Base-by-base conservation (phyloP, 2,797 vertebrate species). In the Muscicapa comitata region DNA sequence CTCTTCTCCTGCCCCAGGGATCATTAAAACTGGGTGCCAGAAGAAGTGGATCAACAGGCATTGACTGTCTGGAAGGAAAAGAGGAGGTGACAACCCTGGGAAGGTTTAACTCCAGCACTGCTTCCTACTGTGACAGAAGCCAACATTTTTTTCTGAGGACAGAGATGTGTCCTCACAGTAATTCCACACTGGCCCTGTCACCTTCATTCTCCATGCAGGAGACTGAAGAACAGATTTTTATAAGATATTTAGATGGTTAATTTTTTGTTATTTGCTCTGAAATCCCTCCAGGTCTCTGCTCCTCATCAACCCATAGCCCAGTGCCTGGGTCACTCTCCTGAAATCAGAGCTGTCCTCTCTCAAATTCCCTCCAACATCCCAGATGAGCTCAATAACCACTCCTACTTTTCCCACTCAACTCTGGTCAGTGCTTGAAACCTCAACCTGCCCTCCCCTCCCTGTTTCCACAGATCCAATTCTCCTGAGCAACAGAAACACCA, bases 361-460 rank as follows among this genome's bases (percentile, higher is more conserved):
- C 13, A 19, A 17, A 13, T 35, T 67, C 31, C n/a, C 43, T 26
- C 35, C 7, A 20, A 50, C 70, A 92, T 42, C 38, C n/a, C 38
- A 58, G 9, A 33, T 1, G 1, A 90, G 2, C 13, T 26, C 4
- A 7, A 47, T 0, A 45, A 14, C 16, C 13, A 10, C 8, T 53
- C 14, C 40, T 48, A 5, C 13, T 61, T 62, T 40, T 53, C 26
- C 31, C 37, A 31, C 31, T 63, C 10, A 29, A n/a, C 14, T n/a
- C n/a, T 18, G 42, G 24, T 1, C 38, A 38, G 8, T 28, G n/a
- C 40, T 21, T 45, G 28, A 16, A 51, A 7, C 12, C 15, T 55
- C 35, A 84, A 1, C 6, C 28, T 51, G 21, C 3, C 0, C 29
- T 74, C 11, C 43, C 7, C 9, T 5, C 24, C 17, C 28, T 51